These are phyloP conservation scores for Platycheirus albimanus DNA, from an alignment of 2,888 invertebrate species.

Conservation along the genomic window DNA sequence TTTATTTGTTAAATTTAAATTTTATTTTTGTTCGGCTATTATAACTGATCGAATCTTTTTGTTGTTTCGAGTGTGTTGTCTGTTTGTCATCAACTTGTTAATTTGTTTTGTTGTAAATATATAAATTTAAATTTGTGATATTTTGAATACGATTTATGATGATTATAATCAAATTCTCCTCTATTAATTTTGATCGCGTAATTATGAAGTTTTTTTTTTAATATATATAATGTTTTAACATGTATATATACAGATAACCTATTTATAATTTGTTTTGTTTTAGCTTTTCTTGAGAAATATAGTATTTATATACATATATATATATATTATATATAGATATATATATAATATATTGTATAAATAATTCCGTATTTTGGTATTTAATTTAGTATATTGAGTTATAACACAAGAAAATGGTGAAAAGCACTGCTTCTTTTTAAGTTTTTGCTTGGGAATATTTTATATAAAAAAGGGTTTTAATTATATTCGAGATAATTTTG, in stretches of 20 bases:
- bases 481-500: too few species aligned
- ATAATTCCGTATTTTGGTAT: slow-evolving; percentile 65
- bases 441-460: neutral
- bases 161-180: slow-evolving; percentile 59
- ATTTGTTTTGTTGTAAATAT: slow-evolving; percentile 52
- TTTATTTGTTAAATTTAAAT: slow-evolving; percentile 46
- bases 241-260: slow-evolving; percentile 35
- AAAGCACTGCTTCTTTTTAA: slow-evolving; percentile 47
- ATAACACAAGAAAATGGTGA: slow-evolving; percentile 69
- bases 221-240: slow-evolving; percentile 60
- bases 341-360: slow-evolving; percentile 65
- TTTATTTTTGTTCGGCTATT: slow-evolving; percentile 65
- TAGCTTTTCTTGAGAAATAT: slow-evolving; percentile 66
- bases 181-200: slow-evolving; percentile 54
- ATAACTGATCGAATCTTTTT: slow-evolving; percentile 55
- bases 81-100: slow-evolving; percentile 71
- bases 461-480: too few species aligned
- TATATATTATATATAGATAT: slow-evolving; percentile 52
- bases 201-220: slow-evolving; percentile 46
- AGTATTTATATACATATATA: slow-evolving; percentile 50
- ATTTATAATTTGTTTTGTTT: slow-evolving; percentile 66
- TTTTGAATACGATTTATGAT: slow-evolving; percentile 66
- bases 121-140: slow-evolving; percentile 68
- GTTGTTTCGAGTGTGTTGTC: slow-evolving; percentile 44
- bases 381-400: slow-evolving; percentile 68